Conservation (phyloP, 2,113 vertebrate species). For the Podarcis muralis region DNA sequence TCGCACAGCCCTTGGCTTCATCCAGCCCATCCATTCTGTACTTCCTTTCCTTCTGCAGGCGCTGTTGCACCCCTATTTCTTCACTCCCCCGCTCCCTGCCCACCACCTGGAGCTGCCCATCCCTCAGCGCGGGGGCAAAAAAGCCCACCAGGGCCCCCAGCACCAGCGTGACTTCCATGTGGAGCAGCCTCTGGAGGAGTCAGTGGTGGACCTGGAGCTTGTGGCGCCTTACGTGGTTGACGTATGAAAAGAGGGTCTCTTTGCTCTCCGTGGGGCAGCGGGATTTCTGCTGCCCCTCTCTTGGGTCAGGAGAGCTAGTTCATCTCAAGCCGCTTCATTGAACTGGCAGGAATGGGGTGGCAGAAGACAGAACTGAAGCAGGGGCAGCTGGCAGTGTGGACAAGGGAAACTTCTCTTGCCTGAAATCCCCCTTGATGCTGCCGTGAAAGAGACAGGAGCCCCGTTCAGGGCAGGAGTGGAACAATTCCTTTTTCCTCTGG, state of each 20-base stretch:
- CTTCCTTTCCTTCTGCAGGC: conserved; percentile 70
- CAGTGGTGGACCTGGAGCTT: conserved; percentile 78
- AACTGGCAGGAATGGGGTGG: background rate
- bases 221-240: conserved; percentile 66
- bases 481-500: background rate
- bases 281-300: background rate
- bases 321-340: background rate
- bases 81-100: conserved; percentile 85
- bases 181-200: conserved; percentile 81
- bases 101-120: conserved; percentile 89
- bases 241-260: conserved; percentile 19
- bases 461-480: background rate
- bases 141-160: conserved; percentile 74
- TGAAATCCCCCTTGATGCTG: background rate
- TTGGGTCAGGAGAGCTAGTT: no score
- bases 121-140: conserved; percentile 79
- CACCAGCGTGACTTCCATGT: conserved; percentile 81
- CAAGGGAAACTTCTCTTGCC: background rate
- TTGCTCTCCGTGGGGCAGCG: background rate
- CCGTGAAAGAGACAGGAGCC: background rate
- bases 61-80: conserved; percentile 89
- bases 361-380: background rate
- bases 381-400: background rate
- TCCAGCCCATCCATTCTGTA: background rate
- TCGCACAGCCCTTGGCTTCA: background rate